Base-by-base conservation (phyloP, 2,113 vertebrate species). In the Myrmecophaga tridactyla region DNA sequence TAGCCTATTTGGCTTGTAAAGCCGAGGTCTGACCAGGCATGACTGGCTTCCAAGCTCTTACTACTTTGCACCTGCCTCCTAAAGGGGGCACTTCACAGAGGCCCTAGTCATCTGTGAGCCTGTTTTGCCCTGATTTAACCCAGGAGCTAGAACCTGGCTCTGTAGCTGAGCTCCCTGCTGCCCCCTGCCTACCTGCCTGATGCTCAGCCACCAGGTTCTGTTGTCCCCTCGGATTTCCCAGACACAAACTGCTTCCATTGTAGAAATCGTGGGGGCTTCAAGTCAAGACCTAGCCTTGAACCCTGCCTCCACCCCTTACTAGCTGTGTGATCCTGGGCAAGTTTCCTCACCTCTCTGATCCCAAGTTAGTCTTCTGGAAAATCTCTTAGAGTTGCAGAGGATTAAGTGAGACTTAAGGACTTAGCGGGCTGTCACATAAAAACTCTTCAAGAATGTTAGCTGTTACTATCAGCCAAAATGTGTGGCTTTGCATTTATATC, bases 391-490 rank as follows among this genome's bases (percentile, higher is more conserved):
- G 60, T 23, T 15, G 31, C 3, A 4, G 41, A 65, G 31, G 62
- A 53, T 77, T 75, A 6, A 58, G 8, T 0, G 46, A 69, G 60
- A 14, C 53, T 69, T 6, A 27, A 39, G 7, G 21, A 10, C 6
- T 15, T 23, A 17, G 43, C 41, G 25, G 34, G 21, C 14, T 27
- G 41, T n/a, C n/a, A 6, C 12, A 1, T 23, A 1, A 27, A 48
- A 46, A 36, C 7, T 12, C 36, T 53, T 23, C 25, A 15, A n/a
- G 25, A 48, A 72, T 2, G 4, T 0, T 2, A 51, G 15, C 41
- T 25, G 6, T 27, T 15, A 9, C 5, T 23, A 0, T 0, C 3
- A 21, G 58, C 70, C 1, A 0, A 53, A 13, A 51, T 17, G 14
- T 17, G 14, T 15, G 34, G 10, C n/a, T 0, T 56, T 25, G 14